Base-by-base conservation (phyloP, 2,888 invertebrate species). In the Lymantria dispar region DNA sequence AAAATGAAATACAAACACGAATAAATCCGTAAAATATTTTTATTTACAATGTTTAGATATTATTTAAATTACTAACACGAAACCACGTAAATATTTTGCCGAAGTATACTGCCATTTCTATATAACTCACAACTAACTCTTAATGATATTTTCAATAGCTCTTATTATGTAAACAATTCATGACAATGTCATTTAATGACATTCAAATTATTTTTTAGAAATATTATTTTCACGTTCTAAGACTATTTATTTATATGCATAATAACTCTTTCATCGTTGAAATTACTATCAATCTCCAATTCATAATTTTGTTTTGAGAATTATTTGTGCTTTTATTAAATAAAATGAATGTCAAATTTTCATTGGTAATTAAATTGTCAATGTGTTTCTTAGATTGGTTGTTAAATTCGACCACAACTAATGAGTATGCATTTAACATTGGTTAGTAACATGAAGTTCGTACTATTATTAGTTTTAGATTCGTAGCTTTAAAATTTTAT, bases 21-120 rank as follows among this genome's bases (percentile, higher is more conserved):
- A n/a, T n/a, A n/a, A n/a, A n/a, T n/a, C n/a, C n/a, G n/a, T n/a
- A n/a, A n/a, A n/a, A n/a, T n/a, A n/a, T n/a, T n/a, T n/a, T n/a
- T n/a, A n/a, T n/a, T n/a, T n/a, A n/a, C n/a, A n/a, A n/a, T 53
- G 51, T 62, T 62, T 58, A 50, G 58, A 58, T 57, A 22, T 39
- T 59, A 53, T 55, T 29, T 43, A 14, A 33, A 76, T 10, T 42
- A 79, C 80, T 83, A 73, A 85, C 80, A 48, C 62, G 61, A 53
- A 82, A 75, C 55, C 76, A 68, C 52, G 70, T 56, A 48, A 66
- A 62, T 36, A 87, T 50, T 59, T 71, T 85, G 53, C 60, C 72
- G 3, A 77, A 59, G 36, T 81, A 68, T 47, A 68, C 69, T 62
- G 85, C 78, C 87, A 87, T 87, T 49, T 43, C 56, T 38, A 14